These are phyloP conservation scores for Maccullochella peelii DNA, from an alignment of 2,113 vertebrate species.

Conservation along the genomic window DNA sequence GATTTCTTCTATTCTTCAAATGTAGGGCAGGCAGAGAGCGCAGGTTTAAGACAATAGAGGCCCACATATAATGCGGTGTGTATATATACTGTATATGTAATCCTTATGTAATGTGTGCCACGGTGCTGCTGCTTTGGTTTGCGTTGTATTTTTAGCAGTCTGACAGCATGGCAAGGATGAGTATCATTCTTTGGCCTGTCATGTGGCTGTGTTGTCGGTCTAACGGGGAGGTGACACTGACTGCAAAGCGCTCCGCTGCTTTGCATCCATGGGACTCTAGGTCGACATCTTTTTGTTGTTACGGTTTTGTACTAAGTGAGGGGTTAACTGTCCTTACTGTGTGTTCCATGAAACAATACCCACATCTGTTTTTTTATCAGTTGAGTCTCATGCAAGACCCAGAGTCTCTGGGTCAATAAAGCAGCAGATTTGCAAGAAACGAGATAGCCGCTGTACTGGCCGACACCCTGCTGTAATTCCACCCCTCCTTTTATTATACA, in stretches of 20 bases:
- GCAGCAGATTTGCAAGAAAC: constrained; percentile 23
- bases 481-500: neutral
- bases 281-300: constrained; percentile 18
- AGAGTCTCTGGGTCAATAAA: constrained; percentile 19
- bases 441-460: neutral
- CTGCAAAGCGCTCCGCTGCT: constrained; percentile 24
- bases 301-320: constrained; percentile 15
- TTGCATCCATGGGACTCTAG: neutral
- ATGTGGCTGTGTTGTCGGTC: constrained; percentile 23
- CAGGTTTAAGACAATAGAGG: constrained; percentile 14
- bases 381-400: constrained; percentile 29
- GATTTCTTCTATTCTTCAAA: constrained; percentile 32
- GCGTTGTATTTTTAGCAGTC: constrained; percentile 67
- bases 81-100: constrained; percentile 29
- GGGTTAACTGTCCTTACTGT: constrained; percentile 9
- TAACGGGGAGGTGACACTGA: constrained; percentile 9
- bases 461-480: constrained; percentile 16
- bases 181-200: constrained; percentile 55
- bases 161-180: constrained; percentile 51
- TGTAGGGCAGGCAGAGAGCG: constrained; percentile 29
- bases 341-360: constrained; percentile 18
- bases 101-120: constrained; percentile 41
- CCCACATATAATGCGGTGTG: constrained; percentile 10
- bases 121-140: constrained; percentile 26
- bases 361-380: constrained; percentile 4